Conservation (phyloP, 2,888 invertebrate genomes). For the Amphimallon solstitiale region DNA sequence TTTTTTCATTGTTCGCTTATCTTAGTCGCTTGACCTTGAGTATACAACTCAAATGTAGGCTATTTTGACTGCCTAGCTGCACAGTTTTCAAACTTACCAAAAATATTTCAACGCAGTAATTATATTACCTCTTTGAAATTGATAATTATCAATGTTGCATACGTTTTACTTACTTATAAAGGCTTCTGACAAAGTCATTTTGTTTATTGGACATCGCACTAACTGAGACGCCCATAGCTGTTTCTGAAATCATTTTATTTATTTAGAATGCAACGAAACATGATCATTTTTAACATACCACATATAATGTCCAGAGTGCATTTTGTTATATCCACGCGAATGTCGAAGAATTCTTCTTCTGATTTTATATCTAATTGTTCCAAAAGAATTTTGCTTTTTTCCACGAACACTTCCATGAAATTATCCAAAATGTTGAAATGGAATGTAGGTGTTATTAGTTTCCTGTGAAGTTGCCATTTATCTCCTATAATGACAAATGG, state of each 20-base stretch:
- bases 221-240: constrained; percentile 33
- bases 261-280: too few species aligned
- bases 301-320: constrained; percentile 56
- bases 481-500: too few species aligned
- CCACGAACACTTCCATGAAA: constrained; percentile 52
- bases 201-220: constrained; percentile 25
- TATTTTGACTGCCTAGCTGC: too few species aligned
- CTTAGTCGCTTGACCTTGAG: too few species aligned
- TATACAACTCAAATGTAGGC: too few species aligned
- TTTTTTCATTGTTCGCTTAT: too few species aligned
- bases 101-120: neutral
- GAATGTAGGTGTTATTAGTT: constrained; percentile 54
- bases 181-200: constrained; percentile 2
- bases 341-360: constrained; percentile 52
- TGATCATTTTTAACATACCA: too few species aligned
- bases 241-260: constrained; percentile 37
- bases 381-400: constrained; percentile 50
- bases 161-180: constrained; percentile 25
- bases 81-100: too few species aligned
- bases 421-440: constrained; percentile 55
- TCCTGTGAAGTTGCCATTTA: constrained; percentile 52
- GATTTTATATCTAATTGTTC: constrained; percentile 44
- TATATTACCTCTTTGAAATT: neutral
- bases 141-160: neutral
- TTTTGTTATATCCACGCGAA: constrained; percentile 53